These are phyloP conservation scores for Campoletis sonorensis DNA, from an alignment of 1,140 invertebrate genomes.

Conservation along the genomic window DNA sequence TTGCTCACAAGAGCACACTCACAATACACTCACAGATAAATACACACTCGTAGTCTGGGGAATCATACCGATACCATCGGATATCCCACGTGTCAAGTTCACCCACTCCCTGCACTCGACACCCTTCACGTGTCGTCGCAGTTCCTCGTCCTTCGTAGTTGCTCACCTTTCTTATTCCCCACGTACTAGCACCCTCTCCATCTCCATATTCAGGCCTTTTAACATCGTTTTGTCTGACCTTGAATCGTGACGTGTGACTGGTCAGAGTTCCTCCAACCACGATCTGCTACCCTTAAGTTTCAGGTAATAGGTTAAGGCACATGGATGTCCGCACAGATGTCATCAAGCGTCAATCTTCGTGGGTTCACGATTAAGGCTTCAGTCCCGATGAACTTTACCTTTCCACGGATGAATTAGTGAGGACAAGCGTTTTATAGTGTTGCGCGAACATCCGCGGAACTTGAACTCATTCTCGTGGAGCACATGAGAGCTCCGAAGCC, in stretches of 20 bases:
- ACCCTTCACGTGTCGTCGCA: neutral
- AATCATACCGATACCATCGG: neutral
- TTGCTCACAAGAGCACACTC: neutral
- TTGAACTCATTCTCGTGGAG: conserved; percentile 5
- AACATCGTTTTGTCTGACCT: neutral
- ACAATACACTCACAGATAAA: neutral
- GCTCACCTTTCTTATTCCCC: neutral
- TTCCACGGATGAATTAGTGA: no score
- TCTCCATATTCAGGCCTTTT: neutral
- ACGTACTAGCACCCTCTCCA: neutral
- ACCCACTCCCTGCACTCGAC: neutral
- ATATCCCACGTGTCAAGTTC: conserved; percentile 11
- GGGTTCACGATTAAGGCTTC: no score
- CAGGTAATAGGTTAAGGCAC: no score
- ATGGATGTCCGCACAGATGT: no score
- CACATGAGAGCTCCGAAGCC: neutral
- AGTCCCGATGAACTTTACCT: no score
- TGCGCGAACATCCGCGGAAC: neutral
- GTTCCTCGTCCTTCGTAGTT: neutral
- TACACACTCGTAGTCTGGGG: neutral
- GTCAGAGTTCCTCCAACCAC: neutral
- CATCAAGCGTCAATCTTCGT: no score
- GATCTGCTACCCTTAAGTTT: neutral
- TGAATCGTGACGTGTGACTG: neutral
- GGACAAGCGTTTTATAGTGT: no score